Conservation (phyloP, 2,888 invertebrate genomes). For the Sympetrum striolatum region DNA sequence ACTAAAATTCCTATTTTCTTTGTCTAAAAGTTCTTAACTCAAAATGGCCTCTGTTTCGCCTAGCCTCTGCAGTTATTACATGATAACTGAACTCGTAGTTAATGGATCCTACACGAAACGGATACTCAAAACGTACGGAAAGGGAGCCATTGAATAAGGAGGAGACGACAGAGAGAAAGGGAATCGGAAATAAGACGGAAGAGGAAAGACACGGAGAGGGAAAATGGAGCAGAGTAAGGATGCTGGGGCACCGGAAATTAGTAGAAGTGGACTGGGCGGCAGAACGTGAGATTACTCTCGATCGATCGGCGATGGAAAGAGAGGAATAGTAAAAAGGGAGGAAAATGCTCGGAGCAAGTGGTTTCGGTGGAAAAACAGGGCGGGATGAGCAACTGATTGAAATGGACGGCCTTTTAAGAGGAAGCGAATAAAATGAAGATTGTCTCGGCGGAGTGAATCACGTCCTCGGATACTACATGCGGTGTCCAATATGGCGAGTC, state of each 20-base stretch:
- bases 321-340: not conserved
- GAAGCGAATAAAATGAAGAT: not conserved
- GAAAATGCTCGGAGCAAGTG: not conserved
- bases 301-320: not conserved
- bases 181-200: not conserved
- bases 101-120: no score
- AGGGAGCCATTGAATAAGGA: no score
- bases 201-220: not conserved
- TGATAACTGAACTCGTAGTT: no score
- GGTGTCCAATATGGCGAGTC: not conserved
- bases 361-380: not conserved
- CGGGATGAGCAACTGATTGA: not conserved
- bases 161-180: no score
- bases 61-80: no score
- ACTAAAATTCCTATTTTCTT: no score
- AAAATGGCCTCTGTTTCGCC: no score
- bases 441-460: not conserved
- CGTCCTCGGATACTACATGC: not conserved
- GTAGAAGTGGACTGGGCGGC: slow-evolving; percentile 26
- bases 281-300: slow-evolving; percentile 16
- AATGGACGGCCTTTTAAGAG: slow-evolving; percentile 13
- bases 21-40: no score
- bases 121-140: no score
- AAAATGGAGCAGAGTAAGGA: not conserved
- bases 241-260: slow-evolving; percentile 3